Evolutionary conservation across 2,888 invertebrate genomes (phyloP).

Genomic region (Blera fallax): DNA sequence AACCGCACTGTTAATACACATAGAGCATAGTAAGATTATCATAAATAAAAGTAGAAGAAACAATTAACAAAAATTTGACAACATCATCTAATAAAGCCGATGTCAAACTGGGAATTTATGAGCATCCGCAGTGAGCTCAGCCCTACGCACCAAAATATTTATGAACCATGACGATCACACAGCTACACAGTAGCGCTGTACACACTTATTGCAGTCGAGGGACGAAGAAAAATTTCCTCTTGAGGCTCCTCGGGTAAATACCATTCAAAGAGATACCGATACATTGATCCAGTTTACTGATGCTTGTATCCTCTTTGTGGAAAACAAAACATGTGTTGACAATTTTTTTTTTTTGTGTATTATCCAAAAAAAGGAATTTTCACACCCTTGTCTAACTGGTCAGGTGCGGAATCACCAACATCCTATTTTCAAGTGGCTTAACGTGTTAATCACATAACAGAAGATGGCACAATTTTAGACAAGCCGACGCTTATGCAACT

Average conservation of each 20-base stretch:
- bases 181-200: slow-evolving; percentile 28
- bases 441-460: slow-evolving; percentile 27
- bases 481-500: slow-evolving; percentile 53
- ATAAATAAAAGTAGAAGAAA: slow-evolving; percentile 66
- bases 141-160: slow-evolving; percentile 62
- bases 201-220: not conserved
- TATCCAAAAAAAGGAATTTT: slow-evolving; percentile 33
- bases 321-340: slow-evolving; percentile 56
- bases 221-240: slow-evolving; percentile 52
- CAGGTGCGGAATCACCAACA: slow-evolving; percentile 50
- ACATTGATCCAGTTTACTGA: slow-evolving; percentile 72
- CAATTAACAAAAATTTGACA: slow-evolving; percentile 73
- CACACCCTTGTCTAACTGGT: slow-evolving; percentile 61
- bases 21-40: slow-evolving; percentile 43
- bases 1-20: slow-evolving; percentile 62
- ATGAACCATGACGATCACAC: slow-evolving; percentile 67
- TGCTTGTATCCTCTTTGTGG: slow-evolving; percentile 56
- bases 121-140: slow-evolving; percentile 67
- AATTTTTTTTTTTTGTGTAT: slow-evolving; percentile 14
- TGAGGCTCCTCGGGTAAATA: slow-evolving; percentile 8
- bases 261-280: slow-evolving; percentile 67
- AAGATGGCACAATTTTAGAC: slow-evolving; percentile 36
- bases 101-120: slow-evolving; percentile 66
- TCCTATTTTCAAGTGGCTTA: slow-evolving; percentile 51
- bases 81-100: slow-evolving; percentile 69